Evolutionary conservation across 2,888 invertebrate genomes (phyloP), one percentile per base, ranked within the genome.

Genomic region (Sphaeridia pumilis): DNA sequence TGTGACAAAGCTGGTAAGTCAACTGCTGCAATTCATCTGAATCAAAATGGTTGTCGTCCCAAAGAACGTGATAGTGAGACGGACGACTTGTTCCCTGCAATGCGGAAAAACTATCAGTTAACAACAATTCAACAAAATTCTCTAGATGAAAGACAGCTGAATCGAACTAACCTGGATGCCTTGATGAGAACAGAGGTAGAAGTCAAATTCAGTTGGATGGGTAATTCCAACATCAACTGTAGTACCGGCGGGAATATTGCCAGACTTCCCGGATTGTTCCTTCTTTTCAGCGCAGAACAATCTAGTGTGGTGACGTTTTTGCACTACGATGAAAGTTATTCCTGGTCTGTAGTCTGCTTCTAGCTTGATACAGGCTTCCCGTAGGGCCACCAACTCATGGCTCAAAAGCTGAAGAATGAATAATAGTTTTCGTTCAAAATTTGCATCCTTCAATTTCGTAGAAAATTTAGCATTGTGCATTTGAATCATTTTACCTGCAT

Each of bases 121-220:
- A n/a, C n/a, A n/a, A n/a, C n/a, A n/a, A n/a, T n/a, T n/a, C n/a
- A 21, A 35, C n/a, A 56, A 2, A 41, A 22, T 34, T n/a, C n/a
- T n/a, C n/a, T n/a, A n/a, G 28, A 42, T 24, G 43, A 45, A 47
- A 47, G 36, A 2, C 47, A 12, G 49, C 7, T 38, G 24, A 46
- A 28, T 14, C 43, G 14, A 28, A 43, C 27, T 48, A n/a, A 87
- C 87, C 80, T 89, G 92, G 66, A 92, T 92, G 64, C 92, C 92
- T 74, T 92, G 90, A 72, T 93, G 92, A 73, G 89, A 94, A 80
- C 99, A 99, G 55, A 99, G 79, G 73, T 98, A 99, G 76, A 99
- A 99, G 74, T 99, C 99, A 74, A 99, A 99, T 74, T 99, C 98
- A 3, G 97, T 98, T 46, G 98, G 99, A 75, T 99, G 98, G 45